phyloP scores from a whole-genome alignment of 2,113 vertebrate species.

The Chauna torquata region DNA sequence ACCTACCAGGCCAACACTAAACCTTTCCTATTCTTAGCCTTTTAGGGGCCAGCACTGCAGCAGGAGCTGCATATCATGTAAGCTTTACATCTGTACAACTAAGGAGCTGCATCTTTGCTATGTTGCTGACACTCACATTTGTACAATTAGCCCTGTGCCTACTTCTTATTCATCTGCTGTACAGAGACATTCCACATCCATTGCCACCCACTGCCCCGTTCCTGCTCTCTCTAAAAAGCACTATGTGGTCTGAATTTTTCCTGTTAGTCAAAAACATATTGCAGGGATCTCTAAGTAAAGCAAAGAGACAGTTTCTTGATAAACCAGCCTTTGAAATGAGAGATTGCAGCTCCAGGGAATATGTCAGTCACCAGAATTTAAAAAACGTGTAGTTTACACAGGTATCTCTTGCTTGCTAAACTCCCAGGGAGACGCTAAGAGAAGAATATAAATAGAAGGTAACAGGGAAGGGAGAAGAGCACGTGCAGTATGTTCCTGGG shows the following conservation, averaged over 20 bases:
- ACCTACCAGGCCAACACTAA: not conserved
- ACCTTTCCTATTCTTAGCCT: not conserved
- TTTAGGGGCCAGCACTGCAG: not conserved
- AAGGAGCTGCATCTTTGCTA: not conserved
- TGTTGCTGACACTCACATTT: not conserved
- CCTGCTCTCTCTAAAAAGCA: not conserved
- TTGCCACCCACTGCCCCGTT: not conserved
- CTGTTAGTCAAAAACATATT: rapidly evolving
- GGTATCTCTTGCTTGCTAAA: not conserved
- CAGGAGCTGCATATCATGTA: not conserved
- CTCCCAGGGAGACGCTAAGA: not conserved
- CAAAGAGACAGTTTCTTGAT: not conserved
- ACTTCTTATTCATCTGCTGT: not conserved
- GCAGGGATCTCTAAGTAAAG: not conserved
- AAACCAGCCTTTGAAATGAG: slow-evolving; percentile 2
- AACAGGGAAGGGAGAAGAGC: not conserved
- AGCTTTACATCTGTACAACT: not conserved
- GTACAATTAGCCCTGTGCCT: not conserved
- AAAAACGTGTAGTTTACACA: not conserved
- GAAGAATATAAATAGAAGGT: not conserved
- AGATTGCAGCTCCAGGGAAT: not conserved
- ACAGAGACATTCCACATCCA: rapidly evolving
- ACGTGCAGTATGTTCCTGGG: rapidly evolving
- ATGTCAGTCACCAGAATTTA: not conserved
- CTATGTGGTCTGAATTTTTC: not conserved